A percentile compares a stretch with the other conserved stretches of the same genome.
Conservation (phyloP, 30 jellyfish, hydroid and myxozoan species). For the Euphysa ruthae region DNA sequence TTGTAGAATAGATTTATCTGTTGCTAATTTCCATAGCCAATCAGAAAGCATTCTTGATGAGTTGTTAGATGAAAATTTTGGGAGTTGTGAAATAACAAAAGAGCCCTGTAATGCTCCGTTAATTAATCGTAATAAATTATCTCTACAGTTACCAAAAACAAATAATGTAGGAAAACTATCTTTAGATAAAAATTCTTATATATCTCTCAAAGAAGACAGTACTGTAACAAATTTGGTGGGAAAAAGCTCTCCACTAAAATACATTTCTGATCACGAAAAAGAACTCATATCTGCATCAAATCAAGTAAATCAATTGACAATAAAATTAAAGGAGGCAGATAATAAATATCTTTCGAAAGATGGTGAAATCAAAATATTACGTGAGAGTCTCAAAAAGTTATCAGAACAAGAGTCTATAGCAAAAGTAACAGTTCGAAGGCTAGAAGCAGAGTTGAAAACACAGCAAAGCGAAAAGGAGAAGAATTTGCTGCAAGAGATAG, state of each 20-base stretch:
- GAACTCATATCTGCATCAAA: not conserved
- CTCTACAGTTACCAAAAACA: not conserved
- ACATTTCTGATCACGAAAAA: not conserved
- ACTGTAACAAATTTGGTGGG: not conserved
- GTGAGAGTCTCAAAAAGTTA: conserved; percentile 42
- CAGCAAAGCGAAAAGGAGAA: conserved; percentile 58
- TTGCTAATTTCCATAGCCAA: not conserved
- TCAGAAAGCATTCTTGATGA: not conserved
- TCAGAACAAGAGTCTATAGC: conserved; percentile 41
- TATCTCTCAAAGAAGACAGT: not conserved
- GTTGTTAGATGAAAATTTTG: conserved; percentile 1
- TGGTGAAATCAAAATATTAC: conserved; percentile 78
- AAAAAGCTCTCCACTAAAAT: not conserved
- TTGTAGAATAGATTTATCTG: too few species aligned
- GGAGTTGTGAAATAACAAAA: not conserved
- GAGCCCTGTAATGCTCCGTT: not conserved
- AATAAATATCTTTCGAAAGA: conserved; percentile 48
- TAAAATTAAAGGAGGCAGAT: conserved; percentile 26
- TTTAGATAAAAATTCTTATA: not conserved
- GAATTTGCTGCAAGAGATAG: conserved; percentile 44
- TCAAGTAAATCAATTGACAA: conserved; percentile 27
- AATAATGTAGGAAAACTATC: not conserved
- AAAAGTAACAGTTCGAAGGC: conserved; percentile 16
- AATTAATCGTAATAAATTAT: not conserved
- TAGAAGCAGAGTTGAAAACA: conserved; percentile 22